phyloP scores from a whole-genome alignment of 2,797 vertebrate species.

The Podarcis siculus region DNA sequence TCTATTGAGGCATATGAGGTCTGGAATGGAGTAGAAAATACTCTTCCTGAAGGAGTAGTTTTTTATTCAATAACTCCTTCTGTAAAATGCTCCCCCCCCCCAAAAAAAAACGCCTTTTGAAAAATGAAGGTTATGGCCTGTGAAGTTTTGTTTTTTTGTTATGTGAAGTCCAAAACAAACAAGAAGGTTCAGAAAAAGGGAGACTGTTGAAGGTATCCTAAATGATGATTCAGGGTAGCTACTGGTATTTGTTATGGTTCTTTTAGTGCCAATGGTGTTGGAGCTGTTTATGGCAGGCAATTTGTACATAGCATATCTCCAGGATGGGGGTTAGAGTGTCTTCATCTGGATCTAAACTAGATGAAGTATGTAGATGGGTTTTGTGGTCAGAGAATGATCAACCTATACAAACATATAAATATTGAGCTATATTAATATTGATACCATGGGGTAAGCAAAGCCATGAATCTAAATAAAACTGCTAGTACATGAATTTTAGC shows the following conservation, averaged over 20 bases:
- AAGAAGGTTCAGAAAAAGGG: neutral
- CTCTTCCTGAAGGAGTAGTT: neutral
- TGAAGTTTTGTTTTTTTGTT: neutral
- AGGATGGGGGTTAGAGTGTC: neutral
- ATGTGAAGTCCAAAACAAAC: neutral
- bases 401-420: neutral
- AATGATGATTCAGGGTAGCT: neutral
- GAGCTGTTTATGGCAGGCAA: neutral
- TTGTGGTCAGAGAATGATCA: neutral
- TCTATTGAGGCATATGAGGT: neutral
- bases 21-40: neutral
- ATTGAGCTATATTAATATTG: neutral
- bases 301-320: neutral
- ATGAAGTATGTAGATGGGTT: neutral
- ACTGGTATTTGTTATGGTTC: neutral
- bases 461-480: neutral
- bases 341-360: neutral
- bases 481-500: neutral
- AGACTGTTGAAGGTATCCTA: neutral
- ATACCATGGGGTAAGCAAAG: neutral
- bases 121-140: neutral
- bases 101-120: no score
- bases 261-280: neutral
- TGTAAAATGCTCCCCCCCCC: neutral
- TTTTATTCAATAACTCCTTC: neutral